Evolutionary conservation across 2,888 invertebrate species (phyloP), one percentile per base, ranked within the genome.

Genomic region (Harpalus rubripes): DNA sequence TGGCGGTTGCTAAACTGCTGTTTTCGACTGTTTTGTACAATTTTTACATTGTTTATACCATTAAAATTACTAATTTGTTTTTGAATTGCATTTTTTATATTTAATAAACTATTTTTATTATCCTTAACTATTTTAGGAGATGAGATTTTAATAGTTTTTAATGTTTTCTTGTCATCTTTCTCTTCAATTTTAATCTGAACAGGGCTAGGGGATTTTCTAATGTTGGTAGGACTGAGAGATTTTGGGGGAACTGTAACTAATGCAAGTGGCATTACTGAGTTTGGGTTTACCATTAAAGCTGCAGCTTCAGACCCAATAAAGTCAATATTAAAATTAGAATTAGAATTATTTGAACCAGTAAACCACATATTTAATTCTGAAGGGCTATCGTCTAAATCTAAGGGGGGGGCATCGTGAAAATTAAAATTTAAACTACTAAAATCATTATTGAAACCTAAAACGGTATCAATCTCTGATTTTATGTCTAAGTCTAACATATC

Each of bases 401-500:
- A 90, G 0, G 94, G 93, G 18, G 94, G 94, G 89, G 94, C 90
- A 88, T 94, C 94, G 61, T 93, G 92, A n/a, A 78, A 78, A 74
- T 74, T 74, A 89, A 94, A 94, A 90, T 93, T 94, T 88, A 94
- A 92, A 85, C 93, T 93, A 87, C 94, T 91, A 18, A 94, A 92
- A 88, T 94, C 94, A 88, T 94, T 95, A 87, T 94, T 94, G 86
- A 95, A 95, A 86, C 95, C 95, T 74, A 96, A 94, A 85, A 96
- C 94, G 82, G 95, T 95, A 86, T 96, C 97, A 88, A 96, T 96
- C 91, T 97, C 97, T 87, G 95, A 94, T 90, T 96, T 96, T 86
- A 98, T 96, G 90, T 97, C 98, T 91, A 96, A 95, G 89, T 97
- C 97, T 87, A 98, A 93, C 95, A 97, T 96, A 89, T 98, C 97